phyloP scores from a whole-genome alignment of 2,888 invertebrate genomes.

The Cantharis flavilabris region DNA sequence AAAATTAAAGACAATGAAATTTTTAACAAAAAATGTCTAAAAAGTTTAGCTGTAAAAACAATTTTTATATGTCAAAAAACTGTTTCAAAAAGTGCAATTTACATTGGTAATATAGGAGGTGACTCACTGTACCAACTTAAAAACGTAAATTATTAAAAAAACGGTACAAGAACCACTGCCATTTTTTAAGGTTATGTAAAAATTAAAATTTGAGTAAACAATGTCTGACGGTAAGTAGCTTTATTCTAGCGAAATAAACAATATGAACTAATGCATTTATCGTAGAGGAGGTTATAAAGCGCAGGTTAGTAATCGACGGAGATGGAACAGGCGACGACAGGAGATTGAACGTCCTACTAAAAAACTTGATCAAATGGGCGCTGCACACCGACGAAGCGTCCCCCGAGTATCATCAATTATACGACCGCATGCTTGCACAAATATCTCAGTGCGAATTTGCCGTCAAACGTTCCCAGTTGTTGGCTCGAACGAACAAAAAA shows the following conservation, averaged over 20 bases:
- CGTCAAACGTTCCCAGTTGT: slow-evolving; percentile 79
- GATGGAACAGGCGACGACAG: slow-evolving; percentile 97
- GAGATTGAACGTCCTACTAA: slow-evolving; percentile 81
- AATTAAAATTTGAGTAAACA: not conserved
- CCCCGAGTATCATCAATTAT: slow-evolving; percentile 71
- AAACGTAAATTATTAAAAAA: no score
- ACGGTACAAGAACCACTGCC: not conserved
- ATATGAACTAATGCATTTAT: slow-evolving; percentile 25
- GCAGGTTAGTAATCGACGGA: slow-evolving; percentile 91
- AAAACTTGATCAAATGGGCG: slow-evolving; percentile 82
- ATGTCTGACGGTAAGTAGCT: slow-evolving; percentile 17
- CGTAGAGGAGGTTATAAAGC: slow-evolving; percentile 91
- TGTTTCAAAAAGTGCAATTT: no score
- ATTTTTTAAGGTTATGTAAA: not conserved
- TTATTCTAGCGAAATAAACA: not conserved
- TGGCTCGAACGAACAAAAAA: slow-evolving; percentile 80
- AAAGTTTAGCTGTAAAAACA: no score
- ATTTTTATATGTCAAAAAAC: no score
- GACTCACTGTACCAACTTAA: no score
- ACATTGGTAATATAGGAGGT: no score
- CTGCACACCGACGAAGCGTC: slow-evolving; percentile 67
- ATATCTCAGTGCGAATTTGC: slow-evolving; percentile 88
- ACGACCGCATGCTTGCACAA: slow-evolving; percentile 81
- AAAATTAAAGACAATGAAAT: no score
- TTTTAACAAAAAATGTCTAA: no score